Percentiles rank a stretch among this genome's conserved stretches.
phyloP scores from a whole-genome alignment of 2,113 vertebrate genomes.

The Sylvia atricapilla region DNA sequence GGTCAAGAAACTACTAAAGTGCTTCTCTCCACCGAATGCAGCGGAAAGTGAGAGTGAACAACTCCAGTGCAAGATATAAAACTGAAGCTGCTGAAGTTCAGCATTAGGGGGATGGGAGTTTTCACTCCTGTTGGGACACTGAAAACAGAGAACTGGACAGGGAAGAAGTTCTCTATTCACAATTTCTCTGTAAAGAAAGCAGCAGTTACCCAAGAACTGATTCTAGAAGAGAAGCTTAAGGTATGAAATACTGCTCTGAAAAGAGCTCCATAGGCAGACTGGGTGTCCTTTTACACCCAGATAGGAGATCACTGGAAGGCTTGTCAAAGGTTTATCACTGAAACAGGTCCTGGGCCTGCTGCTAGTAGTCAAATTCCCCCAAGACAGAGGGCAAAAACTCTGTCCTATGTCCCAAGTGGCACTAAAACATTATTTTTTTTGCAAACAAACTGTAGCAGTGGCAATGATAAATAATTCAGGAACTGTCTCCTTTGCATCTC shows the following conservation, averaged over 20 bases:
- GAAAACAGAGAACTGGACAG: not conserved
- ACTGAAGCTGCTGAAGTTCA: not conserved
- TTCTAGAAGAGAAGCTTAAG: not conserved
- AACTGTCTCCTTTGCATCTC: not conserved
- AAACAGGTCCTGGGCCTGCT: not conserved
- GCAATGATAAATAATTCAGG: slow-evolving; percentile 21
- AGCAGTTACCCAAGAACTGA: not conserved
- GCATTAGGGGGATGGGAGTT: not conserved
- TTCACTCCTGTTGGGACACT: not conserved
- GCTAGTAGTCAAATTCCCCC: not conserved
- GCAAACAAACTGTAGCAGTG: not conserved
- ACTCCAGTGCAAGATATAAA: not conserved
- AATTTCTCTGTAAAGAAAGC: not conserved
- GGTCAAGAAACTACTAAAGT: not conserved
- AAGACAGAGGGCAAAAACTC: not conserved
- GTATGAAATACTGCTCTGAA: not conserved
- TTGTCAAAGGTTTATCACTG: not conserved
- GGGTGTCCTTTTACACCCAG: not conserved
- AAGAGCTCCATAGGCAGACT: not conserved
- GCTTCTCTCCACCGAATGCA: not conserved
- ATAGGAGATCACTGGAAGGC: not conserved
- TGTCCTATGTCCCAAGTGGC: not conserved
- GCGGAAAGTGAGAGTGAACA: not conserved
- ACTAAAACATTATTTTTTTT: not conserved
- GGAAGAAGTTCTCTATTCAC: not conserved